These are phyloP conservation scores for Pelochelys cantorii DNA, from an alignment of 2,797 vertebrate species.

Conservation along the genomic window DNA sequence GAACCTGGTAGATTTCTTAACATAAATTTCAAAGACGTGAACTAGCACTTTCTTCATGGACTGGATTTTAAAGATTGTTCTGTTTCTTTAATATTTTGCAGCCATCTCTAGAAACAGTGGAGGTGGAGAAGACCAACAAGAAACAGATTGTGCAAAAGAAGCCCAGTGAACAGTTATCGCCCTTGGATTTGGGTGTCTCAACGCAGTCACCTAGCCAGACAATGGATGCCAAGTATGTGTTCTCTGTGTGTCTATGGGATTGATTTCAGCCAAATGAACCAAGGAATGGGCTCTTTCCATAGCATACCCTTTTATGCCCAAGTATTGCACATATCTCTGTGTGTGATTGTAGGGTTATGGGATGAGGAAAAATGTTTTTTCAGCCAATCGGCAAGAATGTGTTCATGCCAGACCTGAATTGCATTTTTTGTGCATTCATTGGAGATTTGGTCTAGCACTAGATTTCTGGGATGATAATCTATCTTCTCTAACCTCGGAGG, in stretches of 20 bases:
- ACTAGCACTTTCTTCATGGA: background rate
- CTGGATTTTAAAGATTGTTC: background rate
- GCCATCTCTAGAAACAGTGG: constrained; percentile 51
- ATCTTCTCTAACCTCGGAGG: too few species aligned
- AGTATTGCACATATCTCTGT: background rate
- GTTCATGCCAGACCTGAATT: fast-evolving
- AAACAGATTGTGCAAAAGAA: constrained; percentile 82
- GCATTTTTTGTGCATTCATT: background rate
- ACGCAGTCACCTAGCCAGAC: constrained; percentile 71
- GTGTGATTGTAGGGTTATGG: background rate
- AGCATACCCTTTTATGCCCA: background rate
- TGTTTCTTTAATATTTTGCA: background rate
- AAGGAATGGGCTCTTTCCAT: background rate
- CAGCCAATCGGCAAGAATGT: background rate
- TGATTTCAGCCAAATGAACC: background rate
- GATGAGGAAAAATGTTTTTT: background rate
- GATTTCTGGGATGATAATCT: background rate
- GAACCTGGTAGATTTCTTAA: background rate
- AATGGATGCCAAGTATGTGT: constrained; percentile 79
- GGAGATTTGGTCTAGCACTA: background rate
- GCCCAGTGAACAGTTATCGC: constrained; percentile 71
- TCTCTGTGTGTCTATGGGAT: background rate
- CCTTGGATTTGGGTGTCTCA: constrained; percentile 54
- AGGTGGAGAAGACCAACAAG: constrained; percentile 71
- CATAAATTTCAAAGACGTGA: background rate